phyloP scores from a whole-genome alignment of 2,888 invertebrate species.

The Lottia scabra region DNA sequence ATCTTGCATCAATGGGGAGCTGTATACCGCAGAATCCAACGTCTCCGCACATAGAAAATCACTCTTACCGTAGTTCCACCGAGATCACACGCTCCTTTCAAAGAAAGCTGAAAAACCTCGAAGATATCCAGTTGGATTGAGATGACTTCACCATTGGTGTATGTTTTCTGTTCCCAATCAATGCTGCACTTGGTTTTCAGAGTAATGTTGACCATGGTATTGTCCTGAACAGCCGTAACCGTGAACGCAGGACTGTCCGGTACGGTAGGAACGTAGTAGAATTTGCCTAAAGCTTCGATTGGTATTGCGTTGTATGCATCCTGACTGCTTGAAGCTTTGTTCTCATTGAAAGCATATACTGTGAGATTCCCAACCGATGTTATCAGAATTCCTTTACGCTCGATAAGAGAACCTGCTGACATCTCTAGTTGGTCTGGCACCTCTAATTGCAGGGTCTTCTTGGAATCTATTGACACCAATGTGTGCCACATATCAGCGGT shows the following conservation, averaged over 20 bases:
- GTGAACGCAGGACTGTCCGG: background rate
- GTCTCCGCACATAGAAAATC: no score
- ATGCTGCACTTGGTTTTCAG: background rate
- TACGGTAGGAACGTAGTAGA: background rate
- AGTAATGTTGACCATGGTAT: background rate
- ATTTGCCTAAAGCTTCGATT: background rate
- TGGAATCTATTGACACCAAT: background rate
- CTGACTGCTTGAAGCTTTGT: background rate
- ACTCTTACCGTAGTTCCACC: no score
- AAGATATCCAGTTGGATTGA: background rate
- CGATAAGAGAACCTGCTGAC: background rate
- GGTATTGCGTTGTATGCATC: background rate
- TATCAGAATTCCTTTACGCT: slow-evolving; percentile 4
- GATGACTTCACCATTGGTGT: background rate
- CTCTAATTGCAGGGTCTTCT: background rate
- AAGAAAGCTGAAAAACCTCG: background rate
- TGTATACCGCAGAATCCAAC: no score
- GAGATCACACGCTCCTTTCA: no score
- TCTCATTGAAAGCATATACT: slow-evolving; percentile 14
- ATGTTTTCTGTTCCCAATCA: background rate
- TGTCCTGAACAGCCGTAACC: background rate
- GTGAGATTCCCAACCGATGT: slow-evolving; percentile 10
- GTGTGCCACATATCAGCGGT: background rate
- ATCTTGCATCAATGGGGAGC: no score
- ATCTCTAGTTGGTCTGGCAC: slow-evolving; percentile 6